These are phyloP conservation scores for Scopus umbretta DNA, from an alignment of 2,113 vertebrate genomes.

Conservation along the genomic window DNA sequence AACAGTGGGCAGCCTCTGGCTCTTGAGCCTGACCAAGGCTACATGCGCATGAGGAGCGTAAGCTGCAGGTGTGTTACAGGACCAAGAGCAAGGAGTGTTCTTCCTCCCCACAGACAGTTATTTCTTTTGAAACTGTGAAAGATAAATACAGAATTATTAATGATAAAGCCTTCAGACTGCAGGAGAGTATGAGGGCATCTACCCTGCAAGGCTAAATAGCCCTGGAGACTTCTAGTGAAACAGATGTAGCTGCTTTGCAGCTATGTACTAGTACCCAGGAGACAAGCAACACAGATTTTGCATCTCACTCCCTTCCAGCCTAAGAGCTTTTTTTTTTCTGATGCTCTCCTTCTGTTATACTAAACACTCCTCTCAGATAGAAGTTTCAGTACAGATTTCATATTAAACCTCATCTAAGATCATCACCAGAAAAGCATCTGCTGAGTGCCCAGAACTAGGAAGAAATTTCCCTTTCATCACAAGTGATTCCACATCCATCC, in stretches of 20 bases:
- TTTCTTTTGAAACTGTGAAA: not conserved
- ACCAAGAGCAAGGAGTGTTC: not conserved
- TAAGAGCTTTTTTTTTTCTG: not conserved
- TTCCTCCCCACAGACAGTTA: not conserved
- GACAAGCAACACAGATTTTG: not conserved
- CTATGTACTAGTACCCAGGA: not conserved
- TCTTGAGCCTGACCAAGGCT: not conserved
- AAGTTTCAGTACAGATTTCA: not conserved
- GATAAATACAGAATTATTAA: not conserved
- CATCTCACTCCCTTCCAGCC: not conserved
- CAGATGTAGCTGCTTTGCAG: not conserved
- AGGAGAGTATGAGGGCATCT: not conserved
- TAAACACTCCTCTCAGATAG: not conserved
- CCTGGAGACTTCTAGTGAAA: not conserved
- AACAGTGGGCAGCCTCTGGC: not conserved
- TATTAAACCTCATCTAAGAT: not conserved
- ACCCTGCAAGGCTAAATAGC: not conserved
- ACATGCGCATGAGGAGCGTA: accelerated
- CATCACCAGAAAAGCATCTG: not conserved
- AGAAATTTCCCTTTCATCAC: not conserved
- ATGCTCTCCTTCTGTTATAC: not conserved
- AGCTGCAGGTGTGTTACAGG: not conserved
- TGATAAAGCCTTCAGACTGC: not conserved
- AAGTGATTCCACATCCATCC: not conserved
- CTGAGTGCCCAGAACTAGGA: not conserved